A percentile compares a stretch with the other conserved stretches of the same genome.
phyloP scores from a whole-genome alignment of 2,113 vertebrate genomes.

The Protobothrops mucrosquamatus region DNA sequence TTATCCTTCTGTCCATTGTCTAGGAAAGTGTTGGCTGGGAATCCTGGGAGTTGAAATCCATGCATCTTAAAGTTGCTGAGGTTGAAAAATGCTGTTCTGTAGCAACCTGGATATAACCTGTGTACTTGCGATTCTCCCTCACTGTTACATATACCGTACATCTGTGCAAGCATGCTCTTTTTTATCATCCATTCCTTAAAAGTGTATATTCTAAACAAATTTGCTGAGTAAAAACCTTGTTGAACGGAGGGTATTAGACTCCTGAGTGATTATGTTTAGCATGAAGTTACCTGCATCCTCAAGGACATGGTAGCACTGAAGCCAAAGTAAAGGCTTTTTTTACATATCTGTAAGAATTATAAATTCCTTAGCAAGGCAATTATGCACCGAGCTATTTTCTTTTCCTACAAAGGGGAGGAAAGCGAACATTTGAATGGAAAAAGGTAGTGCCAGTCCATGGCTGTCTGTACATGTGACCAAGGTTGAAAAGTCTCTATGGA shows the following conservation, averaged over 20 bases:
- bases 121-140: background rate
- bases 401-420: background rate
- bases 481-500: slow-evolving; percentile 31
- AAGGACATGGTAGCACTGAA: background rate
- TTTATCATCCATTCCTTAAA: background rate
- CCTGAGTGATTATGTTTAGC: background rate
- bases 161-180: background rate
- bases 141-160: background rate
- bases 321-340: background rate
- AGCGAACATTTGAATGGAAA: background rate
- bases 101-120: background rate
- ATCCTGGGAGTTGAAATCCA: background rate
- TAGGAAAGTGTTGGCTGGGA: background rate
- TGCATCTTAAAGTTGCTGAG: background rate
- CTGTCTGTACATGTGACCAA: slow-evolving; percentile 19
- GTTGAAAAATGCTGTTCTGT: background rate
- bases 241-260: background rate
- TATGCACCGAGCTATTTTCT: background rate
- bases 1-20: background rate
- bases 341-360: background rate
- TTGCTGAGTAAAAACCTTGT: background rate
- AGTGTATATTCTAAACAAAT: background rate
- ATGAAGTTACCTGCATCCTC: too few relatives aligned
- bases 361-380: background rate
- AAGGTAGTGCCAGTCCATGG: slow-evolving; percentile 11